Base-by-base conservation (phyloP, 53 echinoderm and acorn worm species). In the Stichopus horrens region DNA sequence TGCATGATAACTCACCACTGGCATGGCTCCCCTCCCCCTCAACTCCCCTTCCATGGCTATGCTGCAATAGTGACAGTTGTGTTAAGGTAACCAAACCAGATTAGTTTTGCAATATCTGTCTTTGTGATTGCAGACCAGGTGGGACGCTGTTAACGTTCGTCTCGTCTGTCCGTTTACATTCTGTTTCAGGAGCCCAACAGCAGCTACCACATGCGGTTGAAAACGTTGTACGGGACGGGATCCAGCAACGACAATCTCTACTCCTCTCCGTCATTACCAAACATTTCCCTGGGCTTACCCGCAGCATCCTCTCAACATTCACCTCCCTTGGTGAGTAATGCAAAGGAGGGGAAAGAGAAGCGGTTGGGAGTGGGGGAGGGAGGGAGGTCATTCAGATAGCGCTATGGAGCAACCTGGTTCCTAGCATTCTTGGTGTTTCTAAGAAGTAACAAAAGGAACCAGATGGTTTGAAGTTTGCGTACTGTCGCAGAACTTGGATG, bases 181-280 rank as follows among this genome's bases (percentile, higher is more conserved):
- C 8, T 54, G 18, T 23, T 8, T 0, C 59, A 96, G 96, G 96
- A 96, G 56, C 86, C 87, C 6, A 88, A 89, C 86, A 90, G 89
- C 75, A 80, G 79, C 81, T 90, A 91, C 74, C 90, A 85, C 75
- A 88, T 96, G 94, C 73, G 94, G 86, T 9, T 96, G 86, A 92
- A 95, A 87, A 93, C 93, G 55, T 76, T 95, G 90, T 95, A 90
- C 86, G 91, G 97, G 57, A 89, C 79, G 65, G 88, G 88, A 6
- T 88, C 88, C 22, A 92, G 90, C 81, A 83, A 51, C 87, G 93
- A 91, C 71, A 95, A 96, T 85, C 91, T 96, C 58, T 96, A 96
- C 79, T 93, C 95, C 56, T 96, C 97, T n/a, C 97, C 97, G 18
- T 96, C 97, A 74, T 92, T 96, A 73, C 97, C 97, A 74, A 96